phyloP scores from a whole-genome alignment of 2,797 vertebrate species.

The Setipinna tenuifilis region DNA sequence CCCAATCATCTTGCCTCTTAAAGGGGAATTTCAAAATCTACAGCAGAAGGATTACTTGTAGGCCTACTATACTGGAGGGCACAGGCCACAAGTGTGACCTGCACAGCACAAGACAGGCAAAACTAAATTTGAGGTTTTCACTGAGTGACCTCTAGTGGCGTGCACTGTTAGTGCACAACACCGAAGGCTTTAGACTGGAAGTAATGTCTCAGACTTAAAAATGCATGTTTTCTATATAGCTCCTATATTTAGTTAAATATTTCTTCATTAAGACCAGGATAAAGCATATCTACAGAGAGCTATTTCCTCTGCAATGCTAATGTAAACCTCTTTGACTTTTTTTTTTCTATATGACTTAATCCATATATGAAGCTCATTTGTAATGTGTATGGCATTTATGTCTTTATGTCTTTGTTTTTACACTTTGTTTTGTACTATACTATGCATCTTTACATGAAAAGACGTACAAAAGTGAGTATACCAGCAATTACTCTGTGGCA shows the following conservation, averaged over 20 bases:
- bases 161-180: neutral
- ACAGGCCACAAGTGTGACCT: neutral
- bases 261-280: neutral
- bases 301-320: constrained; percentile 1
- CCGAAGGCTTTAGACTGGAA: constrained; percentile 11
- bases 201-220: constrained; percentile 12
- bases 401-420: neutral
- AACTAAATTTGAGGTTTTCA: neutral
- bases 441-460: neutral
- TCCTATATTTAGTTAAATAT: neutral
- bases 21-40: neutral
- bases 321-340: neutral
- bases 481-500: neutral
- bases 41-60: neutral
- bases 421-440: constrained; percentile 7
- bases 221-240: neutral
- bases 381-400: constrained; percentile 8
- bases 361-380: constrained; percentile 17
- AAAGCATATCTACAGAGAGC: neutral
- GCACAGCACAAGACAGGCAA: neutral
- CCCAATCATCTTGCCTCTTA: neutral
- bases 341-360: constrained; percentile 11
- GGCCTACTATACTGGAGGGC: neutral
- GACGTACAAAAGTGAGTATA: neutral
- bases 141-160: neutral